Evolutionary conservation across 2,797 vertebrate species (phyloP).

Genomic region (Crypturellus tataupa): DNA sequence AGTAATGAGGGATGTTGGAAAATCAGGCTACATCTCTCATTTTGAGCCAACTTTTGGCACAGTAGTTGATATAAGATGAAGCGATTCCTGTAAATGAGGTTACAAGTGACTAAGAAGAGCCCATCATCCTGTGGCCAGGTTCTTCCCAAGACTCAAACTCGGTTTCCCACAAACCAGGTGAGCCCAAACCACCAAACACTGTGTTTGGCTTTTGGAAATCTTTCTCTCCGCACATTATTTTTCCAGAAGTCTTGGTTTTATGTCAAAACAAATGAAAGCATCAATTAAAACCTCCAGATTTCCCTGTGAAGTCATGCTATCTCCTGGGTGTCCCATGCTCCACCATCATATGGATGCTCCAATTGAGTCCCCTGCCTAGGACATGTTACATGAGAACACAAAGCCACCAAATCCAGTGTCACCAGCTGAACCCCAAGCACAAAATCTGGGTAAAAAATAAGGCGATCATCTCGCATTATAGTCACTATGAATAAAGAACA

Average conservation of each 20-base stretch:
- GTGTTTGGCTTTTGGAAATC: neutral
- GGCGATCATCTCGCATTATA: neutral
- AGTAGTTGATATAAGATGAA: neutral
- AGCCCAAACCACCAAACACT: neutral
- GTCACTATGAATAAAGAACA: neutral
- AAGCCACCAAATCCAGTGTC: neutral
- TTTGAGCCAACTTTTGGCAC: neutral
- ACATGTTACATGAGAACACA: neutral
- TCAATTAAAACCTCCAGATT: neutral
- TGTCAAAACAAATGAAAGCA: neutral
- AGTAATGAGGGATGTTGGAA: neutral
- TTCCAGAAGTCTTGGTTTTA: neutral
- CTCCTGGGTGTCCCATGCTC: neutral
- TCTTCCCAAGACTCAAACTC: rapidly evolving
- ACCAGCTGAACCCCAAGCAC: neutral
- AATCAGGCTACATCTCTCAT: neutral
- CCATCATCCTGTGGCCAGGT: rapidly evolving
- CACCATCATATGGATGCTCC: neutral
- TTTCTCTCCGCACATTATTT: neutral
- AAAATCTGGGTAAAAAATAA: neutral
- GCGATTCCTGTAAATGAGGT: neutral
- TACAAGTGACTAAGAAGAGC: neutral
- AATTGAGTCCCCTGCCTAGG: neutral
- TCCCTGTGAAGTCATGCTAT: rapidly evolving
- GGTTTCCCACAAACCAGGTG: neutral